Evolutionary conservation across 2,888 invertebrate genomes (phyloP).

Genomic region (Cistogaster globosa): DNA sequence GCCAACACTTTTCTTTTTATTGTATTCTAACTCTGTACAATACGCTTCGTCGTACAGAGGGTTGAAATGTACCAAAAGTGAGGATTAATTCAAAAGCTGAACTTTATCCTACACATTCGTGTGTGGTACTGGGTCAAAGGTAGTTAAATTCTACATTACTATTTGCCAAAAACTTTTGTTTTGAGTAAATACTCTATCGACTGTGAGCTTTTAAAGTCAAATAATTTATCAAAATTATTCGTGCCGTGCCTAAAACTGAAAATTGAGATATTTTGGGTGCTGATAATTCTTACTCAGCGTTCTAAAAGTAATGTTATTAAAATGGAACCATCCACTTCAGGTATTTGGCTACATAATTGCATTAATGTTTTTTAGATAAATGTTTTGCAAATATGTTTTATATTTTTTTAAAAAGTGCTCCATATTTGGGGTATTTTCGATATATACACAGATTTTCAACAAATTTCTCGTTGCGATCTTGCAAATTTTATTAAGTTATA

Average conservation of each 20-base stretch:
- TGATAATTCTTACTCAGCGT: background rate
- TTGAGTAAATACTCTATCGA: conserved; percentile 2
- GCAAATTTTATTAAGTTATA: conserved; percentile 26
- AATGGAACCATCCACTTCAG: conserved; percentile 23
- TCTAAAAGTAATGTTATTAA: conserved; percentile 1
- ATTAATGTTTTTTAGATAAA: conserved; percentile 30
- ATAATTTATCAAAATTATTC: conserved; percentile 4
- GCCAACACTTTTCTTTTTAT: too few relatives aligned
- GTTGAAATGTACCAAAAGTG: conserved; percentile 40
- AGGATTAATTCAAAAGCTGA: conserved; percentile 24
- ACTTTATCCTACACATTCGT: conserved; percentile 13
- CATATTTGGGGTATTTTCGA: conserved; percentile 17
- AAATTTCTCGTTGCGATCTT: too few relatives aligned
- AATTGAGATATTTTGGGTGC: too few relatives aligned
- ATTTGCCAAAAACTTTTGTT: conserved; percentile 18
- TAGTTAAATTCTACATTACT: conserved; percentile 21
- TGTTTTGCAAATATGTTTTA: conserved; percentile 30
- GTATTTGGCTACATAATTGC: conserved; percentile 18
- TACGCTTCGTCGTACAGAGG: too few relatives aligned
- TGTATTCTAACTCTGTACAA: too few relatives aligned
- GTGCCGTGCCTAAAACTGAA: conserved; percentile 22
- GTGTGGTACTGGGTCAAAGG: conserved; percentile 20
- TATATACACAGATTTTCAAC: too few relatives aligned
- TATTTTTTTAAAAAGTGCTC: conserved; percentile 28
- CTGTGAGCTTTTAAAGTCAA: conserved; percentile 8